Conservation (phyloP, 2,113 vertebrate species). For the Oncorhynchus tshawytscha region DNA sequence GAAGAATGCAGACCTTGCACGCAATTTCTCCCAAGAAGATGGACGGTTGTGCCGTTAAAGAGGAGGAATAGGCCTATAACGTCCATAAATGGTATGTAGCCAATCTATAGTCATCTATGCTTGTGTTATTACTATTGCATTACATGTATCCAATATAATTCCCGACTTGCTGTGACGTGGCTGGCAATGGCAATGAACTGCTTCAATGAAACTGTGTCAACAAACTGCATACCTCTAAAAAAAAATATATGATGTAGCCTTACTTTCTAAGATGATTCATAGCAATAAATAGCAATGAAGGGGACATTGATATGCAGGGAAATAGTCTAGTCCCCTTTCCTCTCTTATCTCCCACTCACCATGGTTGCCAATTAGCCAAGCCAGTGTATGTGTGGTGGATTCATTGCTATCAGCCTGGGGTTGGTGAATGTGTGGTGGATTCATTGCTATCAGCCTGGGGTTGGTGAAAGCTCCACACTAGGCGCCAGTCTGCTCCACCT, state of each 20-base stretch:
- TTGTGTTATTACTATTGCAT: not conserved
- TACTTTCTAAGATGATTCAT: not conserved
- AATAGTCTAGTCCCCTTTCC: constrained; percentile 6
- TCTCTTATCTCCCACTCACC: constrained; percentile 16
- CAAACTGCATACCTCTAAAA: not conserved
- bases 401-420: no score
- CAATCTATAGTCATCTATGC: not conserved
- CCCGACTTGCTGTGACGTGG: no score
- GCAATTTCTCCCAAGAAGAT: constrained; percentile 85
- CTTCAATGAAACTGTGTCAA: not conserved
- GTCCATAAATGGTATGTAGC: constrained; percentile 55
- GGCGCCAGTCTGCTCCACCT: constrained; percentile 88
- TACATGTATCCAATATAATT: no score
- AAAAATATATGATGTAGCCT: not conserved
- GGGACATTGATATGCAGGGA: constrained; percentile 28
- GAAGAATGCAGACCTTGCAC: constrained; percentile 84
- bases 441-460: no score
- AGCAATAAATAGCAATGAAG: not conserved
- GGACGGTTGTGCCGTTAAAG: constrained; percentile 84
- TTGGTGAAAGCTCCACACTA: constrained; percentile 82
- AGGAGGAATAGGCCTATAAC: not conserved
- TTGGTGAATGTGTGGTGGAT: no score
- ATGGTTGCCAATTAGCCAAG: constrained; percentile 69
- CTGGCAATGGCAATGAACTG: not conserved
- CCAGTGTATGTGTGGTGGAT: constrained; percentile 10